Base-by-base conservation (phyloP, 2,113 vertebrate species). In the Bucco capensis region DNA sequence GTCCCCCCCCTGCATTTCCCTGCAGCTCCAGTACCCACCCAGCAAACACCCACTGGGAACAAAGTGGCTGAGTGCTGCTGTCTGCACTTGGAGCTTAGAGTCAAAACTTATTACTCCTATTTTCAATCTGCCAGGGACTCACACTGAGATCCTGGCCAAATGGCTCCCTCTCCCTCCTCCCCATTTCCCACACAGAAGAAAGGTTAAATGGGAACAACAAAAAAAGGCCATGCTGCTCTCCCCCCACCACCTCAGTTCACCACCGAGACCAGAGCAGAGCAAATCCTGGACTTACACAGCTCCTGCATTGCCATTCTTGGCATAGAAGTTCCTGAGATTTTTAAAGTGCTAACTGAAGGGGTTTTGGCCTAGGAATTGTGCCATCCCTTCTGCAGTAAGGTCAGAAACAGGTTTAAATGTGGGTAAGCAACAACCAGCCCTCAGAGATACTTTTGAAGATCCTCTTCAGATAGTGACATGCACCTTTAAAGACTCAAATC, bases 11-110 rank as follows among this genome's bases (percentile, higher is more conserved):
- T 21, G 25, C n/a, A 1, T 62, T 70, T 53, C 40, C 78, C 54
- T 51, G 5, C 64, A 44, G 65, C 60, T 12, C 35, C 1, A 1
- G 35, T 38, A 37, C 28, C 40, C 2, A 2, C 80, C 56, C 56
- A 30, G 51, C n/a, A 81, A 88, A 84, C 10, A 56, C n/a, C 9
- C 27, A 51, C 3, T 28, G 6, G 18, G 9, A 5, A 30, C 18
- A 30, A 60, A 33, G 9, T 10, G 12, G 44, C 70, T 0, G 0
- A 92, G 77, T 0, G 1, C 49, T 56, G 83, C 72, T 88, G 69
- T 84, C 93, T 84, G 62, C 90, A 93, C 73, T 8, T 27, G 28
- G 66, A 90, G 94, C 87, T 94, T 76, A 93, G 49, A 95, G 94
- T 94, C 86, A 81, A 25, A 94, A 84, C 90, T 88, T 88, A 71